These are phyloP conservation scores for Anthonomus grandis DNA, from an alignment of 1,140 invertebrate genomes.

Conservation along the genomic window DNA sequence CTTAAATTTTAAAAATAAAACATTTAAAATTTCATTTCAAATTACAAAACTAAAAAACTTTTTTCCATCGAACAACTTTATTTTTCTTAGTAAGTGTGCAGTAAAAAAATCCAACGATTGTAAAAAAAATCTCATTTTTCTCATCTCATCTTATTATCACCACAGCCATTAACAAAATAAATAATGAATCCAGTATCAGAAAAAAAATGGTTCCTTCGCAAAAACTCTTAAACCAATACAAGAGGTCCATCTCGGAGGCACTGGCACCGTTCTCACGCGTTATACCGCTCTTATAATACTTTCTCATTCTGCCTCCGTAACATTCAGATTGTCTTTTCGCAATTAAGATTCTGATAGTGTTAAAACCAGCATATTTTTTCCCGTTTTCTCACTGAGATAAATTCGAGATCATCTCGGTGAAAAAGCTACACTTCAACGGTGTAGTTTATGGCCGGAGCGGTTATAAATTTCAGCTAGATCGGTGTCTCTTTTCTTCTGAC, in stretches of 20 bases:
- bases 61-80: no score
- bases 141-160: no score
- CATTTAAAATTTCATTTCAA: no score
- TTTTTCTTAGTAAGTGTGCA: no score
- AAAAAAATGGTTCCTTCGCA: constrained; percentile 28
- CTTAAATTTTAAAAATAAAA: no score
- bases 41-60: no score
- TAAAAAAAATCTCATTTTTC: no score
- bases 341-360: constrained; percentile 42
- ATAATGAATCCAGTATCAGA: no score
- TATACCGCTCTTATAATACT: constrained; percentile 31
- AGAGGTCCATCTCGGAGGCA: constrained; percentile 15
- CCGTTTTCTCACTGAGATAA: constrained; percentile 26
- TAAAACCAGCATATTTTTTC: constrained; percentile 30
- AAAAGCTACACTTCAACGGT: constrained; percentile 13
- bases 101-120: no score
- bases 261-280: constrained; percentile 41
- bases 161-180: no score
- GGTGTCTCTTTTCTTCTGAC: neutral
- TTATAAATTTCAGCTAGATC: constrained; percentile 8
- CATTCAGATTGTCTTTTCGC: constrained; percentile 40
- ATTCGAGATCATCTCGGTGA: constrained; percentile 18
- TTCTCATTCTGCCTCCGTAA: constrained; percentile 35
- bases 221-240: constrained; percentile 19
- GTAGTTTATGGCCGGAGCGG: neutral